phyloP scores from a whole-genome alignment of 2,888 invertebrate species.

The Plebejus anna region DNA sequence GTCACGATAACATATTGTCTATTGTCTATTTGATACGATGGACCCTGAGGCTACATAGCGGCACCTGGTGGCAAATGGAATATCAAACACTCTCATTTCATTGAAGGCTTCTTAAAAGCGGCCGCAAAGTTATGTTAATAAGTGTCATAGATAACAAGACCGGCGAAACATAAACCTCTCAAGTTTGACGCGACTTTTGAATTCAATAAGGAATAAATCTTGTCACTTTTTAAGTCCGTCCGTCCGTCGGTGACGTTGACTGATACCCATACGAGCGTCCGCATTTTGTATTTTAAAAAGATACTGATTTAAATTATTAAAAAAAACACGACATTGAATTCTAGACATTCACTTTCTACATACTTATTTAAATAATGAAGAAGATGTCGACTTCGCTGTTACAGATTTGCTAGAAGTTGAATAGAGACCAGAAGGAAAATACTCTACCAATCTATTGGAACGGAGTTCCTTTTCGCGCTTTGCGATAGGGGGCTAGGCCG shows the following conservation, averaged over 20 bases:
- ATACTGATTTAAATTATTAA: constrained; percentile 9
- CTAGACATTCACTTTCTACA: neutral
- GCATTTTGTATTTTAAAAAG: constrained; percentile 20
- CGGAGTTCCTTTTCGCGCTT: too few species aligned
- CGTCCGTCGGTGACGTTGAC: constrained; percentile 39
- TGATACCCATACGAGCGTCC: constrained; percentile 30
- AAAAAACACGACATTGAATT: neutral
- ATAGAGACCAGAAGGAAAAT: neutral
- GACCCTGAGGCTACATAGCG: too few species aligned
- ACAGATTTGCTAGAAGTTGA: neutral
- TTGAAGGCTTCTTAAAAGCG: neutral
- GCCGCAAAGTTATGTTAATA: neutral
- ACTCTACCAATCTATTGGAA: too few species aligned
- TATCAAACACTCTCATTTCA: neutral
- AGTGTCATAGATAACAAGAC: constrained; percentile 26
- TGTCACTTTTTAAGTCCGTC: constrained; percentile 61
- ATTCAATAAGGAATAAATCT: constrained; percentile 70
- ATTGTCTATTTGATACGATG: too few species aligned
- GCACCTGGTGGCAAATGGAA: too few species aligned
- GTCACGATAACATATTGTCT: too few species aligned
- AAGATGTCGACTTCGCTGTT: neutral
- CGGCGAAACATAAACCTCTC: constrained; percentile 38
- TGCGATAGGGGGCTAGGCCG: too few species aligned
- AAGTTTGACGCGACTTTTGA: constrained; percentile 53
- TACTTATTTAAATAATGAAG: too few species aligned